A percentile compares a stretch with the other conserved stretches of the same genome.
These are phyloP conservation scores for Parauchenoglanis punctatus DNA, from an alignment of 2,797 vertebrate genomes.

Conservation along the genomic window DNA sequence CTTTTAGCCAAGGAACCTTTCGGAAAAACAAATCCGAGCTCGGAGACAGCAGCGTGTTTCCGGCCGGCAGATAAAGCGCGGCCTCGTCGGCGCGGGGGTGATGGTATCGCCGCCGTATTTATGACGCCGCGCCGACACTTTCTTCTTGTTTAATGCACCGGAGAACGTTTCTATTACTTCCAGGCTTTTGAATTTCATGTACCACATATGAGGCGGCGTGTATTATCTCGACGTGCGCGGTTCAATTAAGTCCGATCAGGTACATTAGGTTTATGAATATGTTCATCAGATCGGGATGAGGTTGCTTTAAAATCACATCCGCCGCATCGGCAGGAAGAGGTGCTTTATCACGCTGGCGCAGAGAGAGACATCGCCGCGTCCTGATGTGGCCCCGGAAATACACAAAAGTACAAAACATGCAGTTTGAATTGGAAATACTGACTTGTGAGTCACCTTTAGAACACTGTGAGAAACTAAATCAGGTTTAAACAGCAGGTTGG, in stretches of 20 bases:
- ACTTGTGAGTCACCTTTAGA: not conserved
- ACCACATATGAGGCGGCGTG: conserved; percentile 35
- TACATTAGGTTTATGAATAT: conserved; percentile 61
- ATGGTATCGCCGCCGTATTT: conserved; percentile 48
- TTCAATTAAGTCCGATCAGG: conserved; percentile 59
- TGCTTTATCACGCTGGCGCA: conserved; percentile 42
- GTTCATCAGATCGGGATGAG: conserved; percentile 49
- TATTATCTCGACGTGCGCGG: conserved; percentile 50
- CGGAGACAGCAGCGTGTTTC: conserved; percentile 13
- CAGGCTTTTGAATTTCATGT: conserved; percentile 31
- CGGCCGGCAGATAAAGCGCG: conserved; percentile 25
- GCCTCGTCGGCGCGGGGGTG: not conserved
- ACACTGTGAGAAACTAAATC: not conserved
- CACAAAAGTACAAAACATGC: not conserved
- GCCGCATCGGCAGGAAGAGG: conserved; percentile 38
- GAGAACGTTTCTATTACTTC: conserved; percentile 35
- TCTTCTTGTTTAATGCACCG: conserved; percentile 42
- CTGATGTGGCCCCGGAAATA: not conserved
- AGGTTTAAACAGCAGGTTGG: not conserved
- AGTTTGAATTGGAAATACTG: not conserved
- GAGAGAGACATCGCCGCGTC: not conserved
- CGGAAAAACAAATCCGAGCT: not conserved
- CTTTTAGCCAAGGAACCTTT: conserved; percentile 15
- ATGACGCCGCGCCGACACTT: conserved; percentile 34
- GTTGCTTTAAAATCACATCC: conserved; percentile 46